phyloP scores from a whole-genome alignment of 2,888 invertebrate species.

The Phytoseiulus persimilis region DNA sequence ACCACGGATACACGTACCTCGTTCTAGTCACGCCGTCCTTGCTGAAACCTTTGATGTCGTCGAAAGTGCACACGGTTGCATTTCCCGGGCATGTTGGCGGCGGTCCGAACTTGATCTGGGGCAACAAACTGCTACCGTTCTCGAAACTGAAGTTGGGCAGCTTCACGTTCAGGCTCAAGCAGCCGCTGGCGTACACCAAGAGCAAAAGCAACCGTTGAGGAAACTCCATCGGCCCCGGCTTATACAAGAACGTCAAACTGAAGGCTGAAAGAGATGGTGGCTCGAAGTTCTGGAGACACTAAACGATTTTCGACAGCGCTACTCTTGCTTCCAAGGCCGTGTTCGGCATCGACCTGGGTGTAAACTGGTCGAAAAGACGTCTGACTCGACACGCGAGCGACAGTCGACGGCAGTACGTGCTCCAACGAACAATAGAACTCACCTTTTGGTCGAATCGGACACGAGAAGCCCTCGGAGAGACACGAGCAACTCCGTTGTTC shows the following conservation, averaged over 20 bases:
- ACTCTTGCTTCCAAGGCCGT: not conserved
- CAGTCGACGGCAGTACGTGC: not conserved
- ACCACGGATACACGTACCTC: not conserved
- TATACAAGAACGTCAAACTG: not conserved
- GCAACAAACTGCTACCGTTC: slow-evolving; percentile 20
- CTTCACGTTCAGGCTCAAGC: not conserved
- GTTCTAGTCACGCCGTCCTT: not conserved
- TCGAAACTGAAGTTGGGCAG: slow-evolving; percentile 27
- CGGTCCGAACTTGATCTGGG: not conserved
- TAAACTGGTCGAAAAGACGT: not conserved
- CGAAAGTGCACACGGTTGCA: slow-evolving; percentile 12
- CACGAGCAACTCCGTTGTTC: not conserved
- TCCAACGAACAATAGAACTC: not conserved
- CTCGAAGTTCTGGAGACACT: not conserved
- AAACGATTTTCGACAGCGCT: not conserved
- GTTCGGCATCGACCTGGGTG: not conserved
- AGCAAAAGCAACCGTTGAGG: not conserved
- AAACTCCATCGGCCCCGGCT: not conserved
- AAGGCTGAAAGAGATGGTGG: not conserved
- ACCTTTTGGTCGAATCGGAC: not conserved
- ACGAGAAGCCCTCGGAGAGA: not conserved
- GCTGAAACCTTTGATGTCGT: slow-evolving; percentile 20
- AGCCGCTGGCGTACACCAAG: not conserved
- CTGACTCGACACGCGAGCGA: not conserved
- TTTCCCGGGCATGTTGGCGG: slow-evolving; percentile 29